Evolutionary conservation across 37 sponge, comb jelly and placozoan genomes (phyloP).

Genomic region (Spongilla lacustris): DNA sequence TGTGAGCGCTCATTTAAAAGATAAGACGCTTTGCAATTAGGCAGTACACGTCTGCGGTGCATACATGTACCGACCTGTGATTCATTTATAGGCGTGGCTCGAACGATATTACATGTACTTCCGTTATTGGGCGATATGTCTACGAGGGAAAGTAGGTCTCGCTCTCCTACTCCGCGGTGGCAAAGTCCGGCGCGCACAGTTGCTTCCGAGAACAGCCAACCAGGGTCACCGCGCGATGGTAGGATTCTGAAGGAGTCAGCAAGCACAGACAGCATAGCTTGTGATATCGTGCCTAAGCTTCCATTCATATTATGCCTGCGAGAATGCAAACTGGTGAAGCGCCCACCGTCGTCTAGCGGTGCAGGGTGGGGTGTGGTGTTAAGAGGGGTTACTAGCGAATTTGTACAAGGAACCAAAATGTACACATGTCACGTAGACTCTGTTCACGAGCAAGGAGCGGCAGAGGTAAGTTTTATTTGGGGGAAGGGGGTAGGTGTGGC

Average conservation of each 20-base stretch:
- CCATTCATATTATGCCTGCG: slow-evolving; percentile 19
- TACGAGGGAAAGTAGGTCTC: neutral
- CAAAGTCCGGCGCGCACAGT: neutral
- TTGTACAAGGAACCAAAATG: slow-evolving; percentile 27
- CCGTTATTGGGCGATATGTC: neutral
- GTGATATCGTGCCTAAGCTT: slow-evolving; percentile 11
- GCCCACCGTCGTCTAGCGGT: neutral
- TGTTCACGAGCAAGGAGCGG: slow-evolving; percentile 44
- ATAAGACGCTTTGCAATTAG: too few relatives aligned
- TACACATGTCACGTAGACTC: slow-evolving; percentile 57
- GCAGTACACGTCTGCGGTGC: too few relatives aligned
- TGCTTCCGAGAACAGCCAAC: neutral
- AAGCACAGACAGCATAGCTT: slow-evolving; percentile 17
- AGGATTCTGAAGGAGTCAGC: neutral
- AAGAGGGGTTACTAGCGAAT: slow-evolving; percentile 54
- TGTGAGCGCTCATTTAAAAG: too few relatives aligned
- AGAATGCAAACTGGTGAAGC: neutral
- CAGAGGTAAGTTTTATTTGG: slow-evolving; percentile 33
- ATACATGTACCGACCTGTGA: too few relatives aligned
- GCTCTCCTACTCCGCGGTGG: neutral
- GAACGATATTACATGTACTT: neutral
- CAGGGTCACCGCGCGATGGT: neutral
- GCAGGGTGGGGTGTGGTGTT: slow-evolving; percentile 51
- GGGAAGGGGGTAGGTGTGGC: neutral
- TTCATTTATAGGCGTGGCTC: neutral